These are phyloP conservation scores for Entosphenus tridentatus DNA, from an alignment of 2,113 vertebrate species.

Conservation along the genomic window DNA sequence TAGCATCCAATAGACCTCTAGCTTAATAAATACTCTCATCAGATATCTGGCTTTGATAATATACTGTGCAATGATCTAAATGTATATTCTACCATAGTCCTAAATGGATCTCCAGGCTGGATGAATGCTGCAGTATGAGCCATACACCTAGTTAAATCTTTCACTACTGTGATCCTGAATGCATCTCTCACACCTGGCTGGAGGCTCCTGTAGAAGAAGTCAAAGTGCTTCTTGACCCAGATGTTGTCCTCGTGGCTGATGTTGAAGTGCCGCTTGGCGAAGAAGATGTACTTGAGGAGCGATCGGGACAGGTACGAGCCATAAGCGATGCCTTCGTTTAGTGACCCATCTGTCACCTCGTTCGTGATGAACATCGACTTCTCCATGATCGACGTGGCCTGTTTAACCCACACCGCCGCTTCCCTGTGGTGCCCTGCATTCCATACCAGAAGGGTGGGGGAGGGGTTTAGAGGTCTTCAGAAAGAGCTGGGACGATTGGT, in stretches of 20 bases:
- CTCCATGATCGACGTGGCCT: slow-evolving; percentile 80
- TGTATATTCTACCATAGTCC: no score
- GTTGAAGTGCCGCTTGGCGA: slow-evolving; percentile 78
- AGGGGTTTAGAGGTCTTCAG: no score
- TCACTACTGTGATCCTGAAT: not conserved
- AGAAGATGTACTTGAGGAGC: slow-evolving; percentile 81
- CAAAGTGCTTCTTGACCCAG: slow-evolving; percentile 81
- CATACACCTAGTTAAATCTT: no score
- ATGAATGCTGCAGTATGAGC: no score
- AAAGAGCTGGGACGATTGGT: no score
- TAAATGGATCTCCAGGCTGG: no score
- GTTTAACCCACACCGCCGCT: slow-evolving; percentile 85
- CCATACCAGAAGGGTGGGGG: no score
- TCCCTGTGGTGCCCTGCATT: slow-evolving; percentile 75
- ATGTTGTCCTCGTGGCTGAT: slow-evolving; percentile 76
- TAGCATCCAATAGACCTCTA: no score
- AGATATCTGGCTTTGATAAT: no score
- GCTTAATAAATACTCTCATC: no score
- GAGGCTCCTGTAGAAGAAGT: slow-evolving; percentile 82
- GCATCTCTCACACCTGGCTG: slow-evolving; percentile 40
- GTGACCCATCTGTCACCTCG: slow-evolving; percentile 69
- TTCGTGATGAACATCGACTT: slow-evolving; percentile 66
- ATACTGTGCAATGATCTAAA: no score
- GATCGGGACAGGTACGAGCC: slow-evolving; percentile 88
- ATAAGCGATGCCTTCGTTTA: slow-evolving; percentile 89